Evolutionary conservation across 2,113 vertebrate genomes (phyloP).

Genomic region (Ictidomys tridecemlineatus): DNA sequence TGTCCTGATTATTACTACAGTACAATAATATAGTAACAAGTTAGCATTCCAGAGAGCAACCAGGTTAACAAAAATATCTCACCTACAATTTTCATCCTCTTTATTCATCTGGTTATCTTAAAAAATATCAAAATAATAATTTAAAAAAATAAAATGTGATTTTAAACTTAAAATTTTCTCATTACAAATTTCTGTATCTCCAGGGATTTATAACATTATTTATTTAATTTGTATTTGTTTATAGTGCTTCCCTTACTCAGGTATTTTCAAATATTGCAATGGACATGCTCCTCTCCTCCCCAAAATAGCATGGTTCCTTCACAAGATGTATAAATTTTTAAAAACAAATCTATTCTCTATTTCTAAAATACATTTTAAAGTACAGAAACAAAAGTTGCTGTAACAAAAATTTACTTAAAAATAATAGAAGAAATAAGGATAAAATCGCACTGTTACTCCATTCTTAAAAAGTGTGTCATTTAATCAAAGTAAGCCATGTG

Average conservation of each 20-base stretch:
- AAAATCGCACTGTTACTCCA: background rate
- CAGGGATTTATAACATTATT: conserved; percentile 45
- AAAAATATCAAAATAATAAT: conserved; percentile 55
- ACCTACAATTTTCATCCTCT: conserved; percentile 69
- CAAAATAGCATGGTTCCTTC: conserved; percentile 32
- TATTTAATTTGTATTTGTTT: conserved; percentile 24
- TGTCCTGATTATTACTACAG: no score
- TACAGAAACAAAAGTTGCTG: background rate
- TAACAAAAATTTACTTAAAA: conserved; percentile 39
- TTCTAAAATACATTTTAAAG: conserved; percentile 45
- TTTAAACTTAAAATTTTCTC: conserved; percentile 76
- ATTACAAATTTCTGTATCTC: conserved; percentile 8
- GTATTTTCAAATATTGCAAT: conserved; percentile 60
- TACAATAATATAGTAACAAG: no score
- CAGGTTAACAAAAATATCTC: conserved; percentile 7
- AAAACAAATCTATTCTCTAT: background rate
- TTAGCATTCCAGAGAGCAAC: conserved; percentile 44
- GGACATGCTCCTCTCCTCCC: background rate
- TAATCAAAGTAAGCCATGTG: background rate
- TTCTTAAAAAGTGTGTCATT: background rate
- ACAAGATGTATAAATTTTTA: conserved; percentile 42
- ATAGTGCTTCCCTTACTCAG: conserved; percentile 39
- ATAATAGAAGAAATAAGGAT: background rate
- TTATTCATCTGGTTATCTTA: conserved; percentile 59
- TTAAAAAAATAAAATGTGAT: conserved; percentile 50